Conservation (phyloP, 1,140 invertebrate species). For the Bradynema listronoti region DNA sequence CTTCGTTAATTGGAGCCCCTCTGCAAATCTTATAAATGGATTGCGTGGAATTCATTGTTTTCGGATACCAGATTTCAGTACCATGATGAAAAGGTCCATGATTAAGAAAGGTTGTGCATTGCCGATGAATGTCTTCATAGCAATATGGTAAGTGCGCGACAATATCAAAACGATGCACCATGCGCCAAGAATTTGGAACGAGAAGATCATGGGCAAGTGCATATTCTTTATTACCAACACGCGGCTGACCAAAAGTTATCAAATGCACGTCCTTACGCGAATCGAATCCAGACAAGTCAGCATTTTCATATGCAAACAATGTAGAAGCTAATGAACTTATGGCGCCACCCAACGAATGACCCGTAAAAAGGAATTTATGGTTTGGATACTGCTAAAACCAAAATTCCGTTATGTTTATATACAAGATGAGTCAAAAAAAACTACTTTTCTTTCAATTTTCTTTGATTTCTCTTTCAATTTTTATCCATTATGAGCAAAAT, state of each 20-base stretch:
- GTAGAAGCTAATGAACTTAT: slow-evolving; percentile 40
- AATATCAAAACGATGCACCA: slow-evolving; percentile 43
- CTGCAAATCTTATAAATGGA: slow-evolving; percentile 30
- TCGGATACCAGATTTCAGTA: slow-evolving; percentile 45
- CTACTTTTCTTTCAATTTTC: too few species aligned
- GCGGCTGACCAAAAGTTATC: slow-evolving; percentile 42
- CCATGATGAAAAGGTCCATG: slow-evolving; percentile 46
- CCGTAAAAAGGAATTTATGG: slow-evolving; percentile 31
- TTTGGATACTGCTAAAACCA: slow-evolving; percentile 26
- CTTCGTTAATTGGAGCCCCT: slow-evolving; percentile 38
- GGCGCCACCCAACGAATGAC: slow-evolving; percentile 41
- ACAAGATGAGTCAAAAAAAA: slow-evolving; percentile 6
- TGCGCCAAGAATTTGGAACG: slow-evolving; percentile 41
- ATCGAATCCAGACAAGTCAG: slow-evolving; percentile 5
- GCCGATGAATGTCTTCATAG: slow-evolving; percentile 27
- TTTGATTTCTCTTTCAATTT: too few species aligned
- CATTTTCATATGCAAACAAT: slow-evolving; percentile 40
- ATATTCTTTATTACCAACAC: slow-evolving; percentile 43
- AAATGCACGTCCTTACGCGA: slow-evolving; percentile 15
- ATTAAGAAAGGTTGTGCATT: slow-evolving; percentile 27
- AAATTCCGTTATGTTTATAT: neutral
- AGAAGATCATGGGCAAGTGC: slow-evolving; percentile 30
- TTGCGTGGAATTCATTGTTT: slow-evolving; percentile 7
- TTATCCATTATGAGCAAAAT: too few species aligned
- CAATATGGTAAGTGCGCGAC: slow-evolving; percentile 44